Conservation (phyloP, 2,797 vertebrate genomes). For the Myotis pilosus region DNA sequence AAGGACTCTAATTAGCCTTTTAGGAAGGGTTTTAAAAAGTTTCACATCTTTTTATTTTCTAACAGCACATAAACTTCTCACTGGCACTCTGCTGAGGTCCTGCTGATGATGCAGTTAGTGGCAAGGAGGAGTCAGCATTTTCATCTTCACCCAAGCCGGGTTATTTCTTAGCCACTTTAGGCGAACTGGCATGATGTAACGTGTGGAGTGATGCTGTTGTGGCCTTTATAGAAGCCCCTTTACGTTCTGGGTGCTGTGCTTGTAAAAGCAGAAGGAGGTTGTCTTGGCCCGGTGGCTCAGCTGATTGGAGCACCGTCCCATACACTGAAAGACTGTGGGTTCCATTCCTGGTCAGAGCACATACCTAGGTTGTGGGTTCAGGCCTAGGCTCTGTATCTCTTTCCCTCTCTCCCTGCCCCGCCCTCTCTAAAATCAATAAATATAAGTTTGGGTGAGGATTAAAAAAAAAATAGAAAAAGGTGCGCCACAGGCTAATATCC, state of each 20-base stretch:
- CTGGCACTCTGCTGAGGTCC: neutral
- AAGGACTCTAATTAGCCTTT: conserved; percentile 27
- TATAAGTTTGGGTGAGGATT: neutral
- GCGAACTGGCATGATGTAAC: neutral
- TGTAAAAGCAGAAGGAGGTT: neutral
- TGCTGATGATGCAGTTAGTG: neutral
- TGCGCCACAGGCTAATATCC: rapidly evolving
- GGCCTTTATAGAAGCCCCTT: neutral
- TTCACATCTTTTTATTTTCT: conserved; percentile 30
- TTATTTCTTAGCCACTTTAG: neutral
- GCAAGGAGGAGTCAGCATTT: neutral
- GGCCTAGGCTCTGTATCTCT: neutral
- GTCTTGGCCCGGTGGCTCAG: neutral
- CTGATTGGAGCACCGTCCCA: neutral
- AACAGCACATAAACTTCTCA: conserved; percentile 44
- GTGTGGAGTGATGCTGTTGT: neutral
- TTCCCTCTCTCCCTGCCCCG: neutral
- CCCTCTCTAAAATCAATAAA: neutral
- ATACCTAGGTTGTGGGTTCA: neutral
- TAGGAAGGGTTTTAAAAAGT: neutral
- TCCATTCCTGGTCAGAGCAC: neutral
- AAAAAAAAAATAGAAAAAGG: neutral
- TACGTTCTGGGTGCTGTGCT: neutral
- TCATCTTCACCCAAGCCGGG: neutral
- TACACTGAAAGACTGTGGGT: neutral